A percentile compares a stretch with the other conserved stretches of the same genome.
Evolutionary conservation across 2,113 vertebrate species (phyloP).

Genomic region (Grammomys dolichurus): DNA sequence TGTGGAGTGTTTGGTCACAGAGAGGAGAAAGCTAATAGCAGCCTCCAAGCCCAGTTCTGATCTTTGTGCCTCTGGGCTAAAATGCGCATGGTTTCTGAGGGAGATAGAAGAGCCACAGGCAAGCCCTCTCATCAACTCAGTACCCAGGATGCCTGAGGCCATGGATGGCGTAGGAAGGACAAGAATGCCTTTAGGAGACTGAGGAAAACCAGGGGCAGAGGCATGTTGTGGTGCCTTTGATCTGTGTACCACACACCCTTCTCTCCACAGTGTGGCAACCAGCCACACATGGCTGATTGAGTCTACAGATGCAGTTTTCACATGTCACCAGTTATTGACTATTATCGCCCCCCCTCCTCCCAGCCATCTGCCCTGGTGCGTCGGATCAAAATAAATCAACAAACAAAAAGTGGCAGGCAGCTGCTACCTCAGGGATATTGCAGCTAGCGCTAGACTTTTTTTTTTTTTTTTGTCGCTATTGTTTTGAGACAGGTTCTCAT

Average conservation of each 20-base stretch:
- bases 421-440: neutral
- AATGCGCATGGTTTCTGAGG: neutral
- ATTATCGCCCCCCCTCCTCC: neutral
- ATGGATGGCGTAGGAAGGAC: neutral
- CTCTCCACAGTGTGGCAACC: slow-evolving; percentile 21
- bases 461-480: neutral
- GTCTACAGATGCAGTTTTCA: slow-evolving; percentile 68
- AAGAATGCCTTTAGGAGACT: neutral
- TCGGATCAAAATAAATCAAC: slow-evolving; percentile 75
- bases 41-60: neutral
- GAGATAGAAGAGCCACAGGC: neutral
- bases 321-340: slow-evolving; percentile 72
- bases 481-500: neutral
- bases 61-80: neutral
- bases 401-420: slow-evolving; percentile 67
- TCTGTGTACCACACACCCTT: neutral
- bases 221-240: neutral
- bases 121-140: neutral
- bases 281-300: slow-evolving; percentile 55
- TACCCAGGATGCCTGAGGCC: neutral
- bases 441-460: neutral
- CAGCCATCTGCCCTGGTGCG: slow-evolving; percentile 63
- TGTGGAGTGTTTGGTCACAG: neutral
- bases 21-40: neutral
- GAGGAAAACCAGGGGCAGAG: neutral